Base-by-base conservation (phyloP, 2,888 invertebrate genomes). In the Gnatocerus cornutus region DNA sequence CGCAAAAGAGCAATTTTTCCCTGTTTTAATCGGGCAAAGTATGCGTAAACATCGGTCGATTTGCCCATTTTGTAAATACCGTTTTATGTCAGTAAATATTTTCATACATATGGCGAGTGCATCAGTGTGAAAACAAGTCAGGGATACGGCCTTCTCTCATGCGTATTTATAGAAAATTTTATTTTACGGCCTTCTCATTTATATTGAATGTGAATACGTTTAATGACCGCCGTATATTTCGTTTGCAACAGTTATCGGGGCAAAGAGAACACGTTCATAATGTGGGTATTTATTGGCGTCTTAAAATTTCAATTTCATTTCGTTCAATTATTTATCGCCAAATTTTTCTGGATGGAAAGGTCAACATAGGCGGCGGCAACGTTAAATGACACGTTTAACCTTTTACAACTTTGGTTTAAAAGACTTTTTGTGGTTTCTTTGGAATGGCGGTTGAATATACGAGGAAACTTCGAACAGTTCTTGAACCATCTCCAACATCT, bases 101-200 rank as follows among this genome's bases (percentile, higher is more conserved):
- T 67, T 67, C 61, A 52, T 53, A 53, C 61, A 67, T 16, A 46
- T 55, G 55, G 55, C 45, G 56, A 65, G 59, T 58, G 67, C 58
- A 58, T 3, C 14, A 21, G 21, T 21, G 64, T 55, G 65, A 69
- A 69, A 69, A 69, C 69, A 69, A 69, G 69, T 69, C 69, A 69
- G 59, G 69, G 65, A 58, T 65, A 43, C 69, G 65, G 63, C 64
- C 71, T 71, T 71, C 71, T 71, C 62, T 43, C 50, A 66, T 56
- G 63, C 55, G 71, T 71, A 71, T 71, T 71, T 71, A 68, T 71
- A 71, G 71, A 67, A 68, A 71, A 68, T 71, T 68, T 58, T 59
- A 67, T 71, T 71, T 71, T 71, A 71, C 53, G 63, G 50, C 68
- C 62, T 68, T 68, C 46, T 68, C 62, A 63, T 68, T 68, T 63